phyloP scores from a whole-genome alignment of 2,113 vertebrate species.

The Pleuronectes platessa region DNA sequence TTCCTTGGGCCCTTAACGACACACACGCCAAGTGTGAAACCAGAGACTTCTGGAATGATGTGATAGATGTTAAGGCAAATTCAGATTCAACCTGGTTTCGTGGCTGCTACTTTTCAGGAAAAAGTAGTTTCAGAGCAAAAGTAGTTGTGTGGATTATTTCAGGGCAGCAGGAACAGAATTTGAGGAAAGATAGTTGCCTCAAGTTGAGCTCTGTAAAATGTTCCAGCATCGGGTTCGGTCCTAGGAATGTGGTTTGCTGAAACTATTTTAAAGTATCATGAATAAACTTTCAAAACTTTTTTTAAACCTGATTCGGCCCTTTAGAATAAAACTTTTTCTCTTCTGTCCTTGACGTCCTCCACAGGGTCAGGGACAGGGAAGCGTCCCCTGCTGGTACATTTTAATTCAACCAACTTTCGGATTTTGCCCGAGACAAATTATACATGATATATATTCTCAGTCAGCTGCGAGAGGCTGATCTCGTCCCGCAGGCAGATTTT shows the following conservation, averaged over 20 bases:
- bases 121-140: neutral
- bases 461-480: conserved; percentile 29
- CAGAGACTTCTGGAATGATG: neutral
- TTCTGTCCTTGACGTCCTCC: neutral
- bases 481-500: conserved; percentile 31
- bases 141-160: neutral
- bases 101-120: too few species aligned
- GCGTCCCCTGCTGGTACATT: conserved; percentile 6
- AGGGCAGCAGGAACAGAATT: too few species aligned
- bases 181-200: too few species aligned
- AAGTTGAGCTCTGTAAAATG: neutral
- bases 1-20: too few species aligned
- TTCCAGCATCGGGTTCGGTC: neutral
- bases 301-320: neutral
- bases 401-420: neutral
- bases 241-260: neutral
- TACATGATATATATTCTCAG: conserved; percentile 8
- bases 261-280: neutral
- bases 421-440: conserved; percentile 14
- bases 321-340: neutral
- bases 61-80: neutral
- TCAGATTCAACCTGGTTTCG: too few species aligned
- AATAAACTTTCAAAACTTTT: neutral
- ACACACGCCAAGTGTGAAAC: too few species aligned
- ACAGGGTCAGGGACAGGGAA: neutral